Percentiles rank a stretch among this genome's conserved stretches.
Conservation (phyloP, 37 sponge, comb jelly and placozoan genomes). For the Crambe crambe region DNA sequence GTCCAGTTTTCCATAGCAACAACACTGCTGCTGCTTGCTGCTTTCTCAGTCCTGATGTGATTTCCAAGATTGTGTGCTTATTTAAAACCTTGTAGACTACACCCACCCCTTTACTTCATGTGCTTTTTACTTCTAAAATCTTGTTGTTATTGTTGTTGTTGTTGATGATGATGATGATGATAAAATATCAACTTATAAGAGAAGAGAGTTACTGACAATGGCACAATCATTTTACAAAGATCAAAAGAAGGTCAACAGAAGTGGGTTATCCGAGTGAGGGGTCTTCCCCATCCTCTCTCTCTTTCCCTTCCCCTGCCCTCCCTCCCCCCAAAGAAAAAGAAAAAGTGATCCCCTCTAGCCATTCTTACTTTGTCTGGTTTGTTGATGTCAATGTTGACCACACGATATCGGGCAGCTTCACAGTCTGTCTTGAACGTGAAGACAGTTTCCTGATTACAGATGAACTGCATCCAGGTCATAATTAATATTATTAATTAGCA, state of each 20-base stretch:
- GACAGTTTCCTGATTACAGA: constrained; percentile 73
- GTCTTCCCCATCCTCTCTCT: no score
- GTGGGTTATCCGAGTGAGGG: no score
- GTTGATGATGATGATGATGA: no score
- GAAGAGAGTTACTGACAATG: no score
- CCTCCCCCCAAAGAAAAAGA: no score
- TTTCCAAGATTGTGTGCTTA: not conserved
- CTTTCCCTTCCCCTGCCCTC: no score
- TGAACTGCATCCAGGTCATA: constrained; percentile 37
- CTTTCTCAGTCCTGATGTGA: constrained; percentile 9
- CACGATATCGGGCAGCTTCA: constrained; percentile 71
- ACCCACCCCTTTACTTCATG: not conserved
- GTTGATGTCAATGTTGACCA: constrained; percentile 80
- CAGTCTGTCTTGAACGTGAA: constrained; percentile 84
- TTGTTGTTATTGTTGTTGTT: no score
- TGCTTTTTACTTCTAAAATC: not conserved
- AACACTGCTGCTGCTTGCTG: not conserved
- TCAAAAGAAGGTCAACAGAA: no score
- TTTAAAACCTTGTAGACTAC: not conserved
- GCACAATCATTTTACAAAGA: no score
- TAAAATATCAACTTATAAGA: no score
- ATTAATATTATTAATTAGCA: not conserved
- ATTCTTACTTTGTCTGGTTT: constrained; percentile 68
- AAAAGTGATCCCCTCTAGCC: no score
- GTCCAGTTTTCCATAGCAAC: constrained; percentile 21